These are phyloP conservation scores for Zosterops pallidus DNA, from an alignment of 2,113 vertebrate genomes.

Conservation along the genomic window DNA sequence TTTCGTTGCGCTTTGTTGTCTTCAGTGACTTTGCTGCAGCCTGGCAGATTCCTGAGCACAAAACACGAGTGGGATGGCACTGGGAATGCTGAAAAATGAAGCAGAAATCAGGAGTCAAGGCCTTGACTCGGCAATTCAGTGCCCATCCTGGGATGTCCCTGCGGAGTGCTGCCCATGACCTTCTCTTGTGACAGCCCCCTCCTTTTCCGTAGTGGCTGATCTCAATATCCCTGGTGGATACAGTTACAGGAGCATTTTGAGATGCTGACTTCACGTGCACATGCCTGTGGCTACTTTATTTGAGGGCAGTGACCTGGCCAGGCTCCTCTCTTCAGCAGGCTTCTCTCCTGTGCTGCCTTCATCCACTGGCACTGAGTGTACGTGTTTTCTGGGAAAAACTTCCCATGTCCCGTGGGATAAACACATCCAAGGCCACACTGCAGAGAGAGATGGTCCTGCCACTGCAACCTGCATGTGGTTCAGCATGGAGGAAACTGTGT, in stretches of 20 bases:
- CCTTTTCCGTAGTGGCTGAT: not conserved
- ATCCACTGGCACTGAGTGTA: not conserved
- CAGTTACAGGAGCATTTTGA: not conserved
- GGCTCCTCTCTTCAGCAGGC: not conserved
- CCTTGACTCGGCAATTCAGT: not conserved
- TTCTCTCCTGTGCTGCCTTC: not conserved
- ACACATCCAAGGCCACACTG: not conserved
- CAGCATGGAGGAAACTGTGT: not conserved
- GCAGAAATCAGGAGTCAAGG: not conserved
- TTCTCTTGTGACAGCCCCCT: slow-evolving; percentile 1
- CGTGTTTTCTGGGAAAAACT: not conserved
- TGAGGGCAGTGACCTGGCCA: not conserved
- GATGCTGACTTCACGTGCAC: not conserved
- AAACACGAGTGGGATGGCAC: not conserved
- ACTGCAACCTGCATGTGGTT: fast-evolving
- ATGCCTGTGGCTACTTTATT: not conserved
- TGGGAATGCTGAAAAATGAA: not conserved
- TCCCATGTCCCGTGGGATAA: fast-evolving
- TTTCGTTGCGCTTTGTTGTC: not conserved
- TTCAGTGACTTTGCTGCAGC: not conserved
- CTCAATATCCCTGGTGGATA: not conserved
- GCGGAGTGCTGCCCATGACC: not conserved
- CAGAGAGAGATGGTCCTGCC: not conserved
- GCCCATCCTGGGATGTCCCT: fast-evolving
- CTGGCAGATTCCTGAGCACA: not conserved